phyloP scores from a whole-genome alignment of 2,113 vertebrate genomes.

The Silurus asotus region DNA sequence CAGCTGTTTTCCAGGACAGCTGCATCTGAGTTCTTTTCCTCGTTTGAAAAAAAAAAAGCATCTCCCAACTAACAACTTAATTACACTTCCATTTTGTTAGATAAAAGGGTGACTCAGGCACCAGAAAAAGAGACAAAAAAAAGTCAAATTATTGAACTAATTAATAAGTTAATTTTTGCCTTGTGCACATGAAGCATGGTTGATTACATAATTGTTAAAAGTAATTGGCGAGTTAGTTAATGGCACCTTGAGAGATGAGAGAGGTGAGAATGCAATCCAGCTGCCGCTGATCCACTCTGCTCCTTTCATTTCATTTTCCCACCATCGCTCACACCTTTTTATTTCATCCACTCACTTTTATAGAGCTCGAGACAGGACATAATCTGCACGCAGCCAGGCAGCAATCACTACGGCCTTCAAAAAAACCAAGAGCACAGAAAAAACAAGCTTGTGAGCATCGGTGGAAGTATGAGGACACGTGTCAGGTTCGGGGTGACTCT shows the following conservation, averaged over 20 bases:
- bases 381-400: not conserved
- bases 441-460: not conserved
- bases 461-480: not conserved
- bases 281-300: slow-evolving; percentile 1
- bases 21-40: not conserved
- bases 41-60: slow-evolving; percentile 2
- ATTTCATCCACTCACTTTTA: slow-evolving; percentile 3
- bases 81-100: slow-evolving; percentile 42
- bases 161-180: slow-evolving; percentile 80
- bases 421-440: not conserved
- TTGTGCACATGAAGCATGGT: slow-evolving; percentile 68
- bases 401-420: not conserved
- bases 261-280: slow-evolving; percentile 49
- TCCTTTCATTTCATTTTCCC: slow-evolving; percentile 29
- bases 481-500: not conserved
- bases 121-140: slow-evolving; percentile 65
- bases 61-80: slow-evolving; percentile 46
- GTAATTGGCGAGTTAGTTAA: slow-evolving; percentile 75
- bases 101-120: slow-evolving; percentile 61
- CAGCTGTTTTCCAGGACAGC: not conserved
- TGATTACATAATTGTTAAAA: slow-evolving; percentile 78
- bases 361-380: not conserved
- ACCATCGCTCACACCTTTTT: slow-evolving; percentile 14
- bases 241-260: slow-evolving; percentile 68
- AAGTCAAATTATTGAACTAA: slow-evolving; percentile 75